Percentiles rank a stretch among this genome's conserved stretches.
These are phyloP conservation scores for Eulithis testata DNA, from an alignment of 2,888 invertebrate genomes.

Conservation along the genomic window DNA sequence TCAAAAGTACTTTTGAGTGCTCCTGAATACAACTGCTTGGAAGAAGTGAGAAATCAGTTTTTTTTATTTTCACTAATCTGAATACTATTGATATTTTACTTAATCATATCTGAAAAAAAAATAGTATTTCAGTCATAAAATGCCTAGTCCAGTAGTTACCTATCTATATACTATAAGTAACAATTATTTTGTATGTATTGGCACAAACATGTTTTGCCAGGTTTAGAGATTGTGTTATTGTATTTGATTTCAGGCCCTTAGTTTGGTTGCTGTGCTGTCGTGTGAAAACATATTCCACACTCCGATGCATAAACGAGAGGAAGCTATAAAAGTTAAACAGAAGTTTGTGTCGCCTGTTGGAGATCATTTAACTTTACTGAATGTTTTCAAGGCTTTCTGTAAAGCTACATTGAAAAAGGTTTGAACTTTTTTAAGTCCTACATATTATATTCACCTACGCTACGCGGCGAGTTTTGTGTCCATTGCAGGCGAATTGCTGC, in stretches of 20 bases:
- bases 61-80: too few species aligned
- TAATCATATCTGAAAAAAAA: too few species aligned
- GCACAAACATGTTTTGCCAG: too few species aligned
- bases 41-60: slow-evolving; percentile 81
- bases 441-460: too few species aligned
- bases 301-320: slow-evolving; percentile 89
- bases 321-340: slow-evolving; percentile 88
- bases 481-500: too few species aligned
- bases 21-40: slow-evolving; percentile 89
- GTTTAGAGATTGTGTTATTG: slow-evolving; percentile 1
- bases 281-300: slow-evolving; percentile 94
- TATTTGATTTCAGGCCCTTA: slow-evolving; percentile 85
- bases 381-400: slow-evolving; percentile 92
- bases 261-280: slow-evolving; percentile 94
- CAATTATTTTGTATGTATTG: too few species aligned
- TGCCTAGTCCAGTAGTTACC: too few species aligned
- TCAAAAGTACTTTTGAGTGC: slow-evolving; percentile 92
- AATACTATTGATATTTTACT: too few species aligned
- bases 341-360: slow-evolving; percentile 95
- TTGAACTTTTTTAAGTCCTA: slow-evolving; percentile 20
- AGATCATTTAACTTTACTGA: slow-evolving; percentile 96
- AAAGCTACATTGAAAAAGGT: slow-evolving; percentile 89
- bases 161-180: too few species aligned
- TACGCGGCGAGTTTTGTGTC: too few species aligned
- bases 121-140: too few species aligned